phyloP scores from a whole-genome alignment of 2,797 vertebrate species.

The Spheniscus humboldti region DNA sequence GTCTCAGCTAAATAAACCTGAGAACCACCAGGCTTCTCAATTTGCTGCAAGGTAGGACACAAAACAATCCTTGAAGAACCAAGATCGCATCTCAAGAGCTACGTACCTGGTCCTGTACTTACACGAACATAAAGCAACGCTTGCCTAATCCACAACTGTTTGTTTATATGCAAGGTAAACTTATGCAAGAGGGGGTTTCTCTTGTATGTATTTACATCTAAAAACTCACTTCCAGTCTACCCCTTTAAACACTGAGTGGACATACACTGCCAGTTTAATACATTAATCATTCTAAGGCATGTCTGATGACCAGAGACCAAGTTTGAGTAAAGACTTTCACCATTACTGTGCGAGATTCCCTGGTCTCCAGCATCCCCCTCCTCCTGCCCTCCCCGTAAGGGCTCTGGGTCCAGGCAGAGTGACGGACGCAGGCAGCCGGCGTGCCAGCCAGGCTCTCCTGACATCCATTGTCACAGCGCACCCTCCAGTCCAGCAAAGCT shows the following conservation, averaged over 20 bases:
- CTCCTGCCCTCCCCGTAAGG: background rate
- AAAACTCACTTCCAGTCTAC: background rate
- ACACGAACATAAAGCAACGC: background rate
- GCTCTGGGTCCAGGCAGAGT: background rate
- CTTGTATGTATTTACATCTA: background rate
- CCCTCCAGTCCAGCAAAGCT: background rate
- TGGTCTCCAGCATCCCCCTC: background rate
- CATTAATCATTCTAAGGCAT: background rate
- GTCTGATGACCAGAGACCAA: background rate
- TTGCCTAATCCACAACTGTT: background rate
- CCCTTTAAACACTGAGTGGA: background rate
- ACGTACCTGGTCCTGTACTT: rapidly evolving
- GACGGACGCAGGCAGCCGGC: background rate
- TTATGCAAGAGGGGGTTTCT: background rate
- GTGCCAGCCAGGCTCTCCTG: background rate
- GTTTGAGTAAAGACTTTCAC: background rate
- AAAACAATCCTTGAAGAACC: background rate
- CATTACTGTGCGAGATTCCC: background rate
- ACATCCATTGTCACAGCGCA: background rate
- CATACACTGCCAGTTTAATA: background rate
- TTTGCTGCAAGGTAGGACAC: background rate
- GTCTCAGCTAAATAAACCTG: background rate
- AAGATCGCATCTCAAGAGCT: background rate
- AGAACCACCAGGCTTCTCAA: background rate
- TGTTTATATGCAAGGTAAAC: background rate